phyloP scores from a whole-genome alignment of 2,888 invertebrate species.

The Labia minor region DNA sequence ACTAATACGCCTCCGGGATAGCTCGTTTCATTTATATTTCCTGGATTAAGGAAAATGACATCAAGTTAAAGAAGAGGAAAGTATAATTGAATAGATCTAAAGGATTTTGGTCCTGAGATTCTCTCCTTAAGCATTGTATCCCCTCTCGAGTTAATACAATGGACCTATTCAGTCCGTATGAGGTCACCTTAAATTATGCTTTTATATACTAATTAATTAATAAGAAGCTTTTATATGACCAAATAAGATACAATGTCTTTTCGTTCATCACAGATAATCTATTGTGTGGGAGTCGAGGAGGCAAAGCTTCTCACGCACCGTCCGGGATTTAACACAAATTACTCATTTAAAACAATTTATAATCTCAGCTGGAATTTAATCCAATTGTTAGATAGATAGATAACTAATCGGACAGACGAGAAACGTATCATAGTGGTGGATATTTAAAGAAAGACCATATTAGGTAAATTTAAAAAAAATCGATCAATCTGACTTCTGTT shows the following conservation, averaged over 20 bases:
- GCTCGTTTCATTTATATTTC: no score
- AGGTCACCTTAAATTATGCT: neutral
- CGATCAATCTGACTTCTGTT: no score
- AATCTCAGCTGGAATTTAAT: neutral
- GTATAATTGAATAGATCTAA: no score
- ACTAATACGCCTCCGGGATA: no score
- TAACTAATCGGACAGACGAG: no score
- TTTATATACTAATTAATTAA: constrained; percentile 13
- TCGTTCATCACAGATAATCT: constrained; percentile 2
- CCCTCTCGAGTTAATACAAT: neutral
- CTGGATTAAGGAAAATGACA: no score
- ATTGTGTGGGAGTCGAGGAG: neutral
- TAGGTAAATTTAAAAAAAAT: no score
- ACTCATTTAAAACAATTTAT: constrained; percentile 5
- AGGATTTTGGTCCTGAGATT: no score
- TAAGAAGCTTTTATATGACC: neutral
- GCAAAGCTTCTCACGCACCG: neutral
- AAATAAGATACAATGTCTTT: constrained; percentile 5
- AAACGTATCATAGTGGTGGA: no score
- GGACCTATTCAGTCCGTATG: neutral
- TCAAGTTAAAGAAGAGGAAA: no score
- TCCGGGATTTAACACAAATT: neutral
- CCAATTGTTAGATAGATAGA: no score
- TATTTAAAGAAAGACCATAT: no score
- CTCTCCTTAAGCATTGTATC: neutral